These are phyloP conservation scores for Drosophila barbarae DNA, from an alignment of 2,888 invertebrate species.

Conservation along the genomic window DNA sequence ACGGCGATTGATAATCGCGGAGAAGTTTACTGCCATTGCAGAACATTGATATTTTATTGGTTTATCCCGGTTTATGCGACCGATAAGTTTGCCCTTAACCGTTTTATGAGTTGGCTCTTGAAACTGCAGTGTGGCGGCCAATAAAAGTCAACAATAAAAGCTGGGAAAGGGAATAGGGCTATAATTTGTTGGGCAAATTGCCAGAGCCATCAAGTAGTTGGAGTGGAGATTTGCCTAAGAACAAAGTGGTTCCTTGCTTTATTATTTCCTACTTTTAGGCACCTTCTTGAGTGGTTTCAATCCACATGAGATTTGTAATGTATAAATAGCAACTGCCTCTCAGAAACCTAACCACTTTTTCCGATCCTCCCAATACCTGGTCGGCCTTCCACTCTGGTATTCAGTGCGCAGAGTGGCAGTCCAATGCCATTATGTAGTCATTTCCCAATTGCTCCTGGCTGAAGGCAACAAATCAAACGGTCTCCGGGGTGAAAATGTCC, in stretches of 20 bases:
- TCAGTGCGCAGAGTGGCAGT: constrained; percentile 20
- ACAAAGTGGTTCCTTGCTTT: background rate
- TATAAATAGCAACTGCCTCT: constrained; percentile 2
- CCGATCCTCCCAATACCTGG: constrained; percentile 4
- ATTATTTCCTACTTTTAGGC: background rate
- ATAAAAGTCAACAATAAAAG: constrained; percentile 17
- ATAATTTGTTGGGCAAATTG: constrained; percentile 31
- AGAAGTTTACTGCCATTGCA: constrained; percentile 11
- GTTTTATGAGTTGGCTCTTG: constrained; percentile 32
- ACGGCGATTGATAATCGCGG: constrained; percentile 10
- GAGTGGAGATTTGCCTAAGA: background rate
- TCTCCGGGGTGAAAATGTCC: constrained; percentile 54
- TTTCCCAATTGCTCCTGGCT: constrained; percentile 60
- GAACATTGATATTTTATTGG: constrained; percentile 71
- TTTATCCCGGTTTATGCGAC: constrained; percentile 56
- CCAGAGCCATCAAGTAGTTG: background rate
- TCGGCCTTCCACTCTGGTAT: constrained; percentile 19
- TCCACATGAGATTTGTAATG: background rate
- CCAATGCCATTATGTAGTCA: constrained; percentile 48
- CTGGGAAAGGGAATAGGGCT: background rate
- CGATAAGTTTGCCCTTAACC: constrained; percentile 33
- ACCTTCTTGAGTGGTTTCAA: background rate
- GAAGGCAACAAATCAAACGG: constrained; percentile 61
- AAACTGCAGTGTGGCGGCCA: background rate
- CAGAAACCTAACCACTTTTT: background rate